Evolutionary conservation across 2,797 vertebrate genomes (phyloP).

Genomic region (Neosilurus mollespiculum): DNA sequence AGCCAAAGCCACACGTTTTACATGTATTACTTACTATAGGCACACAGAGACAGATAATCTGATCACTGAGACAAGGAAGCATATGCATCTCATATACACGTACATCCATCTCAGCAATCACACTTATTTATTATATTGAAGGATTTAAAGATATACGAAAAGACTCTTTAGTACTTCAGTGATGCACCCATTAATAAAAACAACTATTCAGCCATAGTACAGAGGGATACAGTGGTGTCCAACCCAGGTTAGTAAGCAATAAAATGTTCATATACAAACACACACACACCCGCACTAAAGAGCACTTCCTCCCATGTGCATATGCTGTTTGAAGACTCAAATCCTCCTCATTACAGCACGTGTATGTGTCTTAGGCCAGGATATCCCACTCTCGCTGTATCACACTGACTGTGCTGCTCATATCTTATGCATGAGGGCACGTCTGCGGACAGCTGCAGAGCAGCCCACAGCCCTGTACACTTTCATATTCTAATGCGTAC

Average conservation of each 20-base stretch:
- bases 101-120: conserved; percentile 1
- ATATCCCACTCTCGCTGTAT: conserved; percentile 51
- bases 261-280: conserved; percentile 17
- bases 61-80: not conserved
- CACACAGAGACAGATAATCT: conserved; percentile 5
- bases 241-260: conserved; percentile 27
- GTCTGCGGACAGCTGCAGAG: conserved; percentile 74
- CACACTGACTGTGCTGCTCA: conserved; percentile 81
- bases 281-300: conserved; percentile 60
- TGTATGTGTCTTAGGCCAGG: conserved; percentile 59
- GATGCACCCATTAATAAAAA: not conserved
- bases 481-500: conserved; percentile 99
- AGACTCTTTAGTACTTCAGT: not conserved
- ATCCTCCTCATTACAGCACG: conserved; percentile 85
- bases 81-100: not conserved
- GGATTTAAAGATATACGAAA: not conserved
- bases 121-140: not conserved
- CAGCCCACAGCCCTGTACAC: conserved; percentile 78
- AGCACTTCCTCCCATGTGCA: conserved; percentile 79
- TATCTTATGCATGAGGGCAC: conserved; percentile 81
- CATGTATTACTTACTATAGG: conserved; percentile 34
- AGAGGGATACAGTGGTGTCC: conserved; percentile 3
- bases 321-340: conserved; percentile 83
- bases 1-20: conserved; percentile 44
- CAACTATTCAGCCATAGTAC: not conserved